A percentile compares a stretch with the other conserved stretches of the same genome.
These are phyloP conservation scores for Troilus luridus DNA, from an alignment of 2,888 invertebrate species.

Conservation along the genomic window DNA sequence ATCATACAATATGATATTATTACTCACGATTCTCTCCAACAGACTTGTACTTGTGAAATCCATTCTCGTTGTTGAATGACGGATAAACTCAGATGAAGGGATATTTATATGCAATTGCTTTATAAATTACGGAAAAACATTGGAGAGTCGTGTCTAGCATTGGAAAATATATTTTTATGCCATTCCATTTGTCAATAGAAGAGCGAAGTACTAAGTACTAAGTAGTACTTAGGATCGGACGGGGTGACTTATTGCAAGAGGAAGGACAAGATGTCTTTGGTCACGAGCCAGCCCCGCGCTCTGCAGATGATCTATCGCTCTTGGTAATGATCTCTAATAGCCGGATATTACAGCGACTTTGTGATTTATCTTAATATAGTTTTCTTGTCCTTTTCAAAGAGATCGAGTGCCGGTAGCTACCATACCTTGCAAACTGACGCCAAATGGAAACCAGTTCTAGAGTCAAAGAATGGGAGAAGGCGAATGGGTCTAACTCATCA, in stretches of 20 bases:
- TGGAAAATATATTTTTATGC: slow-evolving; percentile 22
- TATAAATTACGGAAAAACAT: slow-evolving; percentile 35
- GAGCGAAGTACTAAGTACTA: slow-evolving; percentile 37
- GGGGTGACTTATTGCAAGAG: background rate
- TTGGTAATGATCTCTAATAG: background rate
- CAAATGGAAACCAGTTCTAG: background rate
- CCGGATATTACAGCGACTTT: background rate
- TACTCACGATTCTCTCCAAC: background rate
- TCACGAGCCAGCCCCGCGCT: background rate
- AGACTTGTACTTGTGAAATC: background rate
- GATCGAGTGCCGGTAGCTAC: background rate
- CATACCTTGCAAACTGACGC: background rate
- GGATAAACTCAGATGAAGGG: background rate
- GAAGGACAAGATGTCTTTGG: slow-evolving; percentile 24
- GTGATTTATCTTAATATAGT: slow-evolving; percentile 28
- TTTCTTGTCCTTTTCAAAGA: slow-evolving; percentile 18
- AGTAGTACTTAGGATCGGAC: background rate
- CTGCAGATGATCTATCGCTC: background rate
- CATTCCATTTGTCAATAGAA: slow-evolving; percentile 13
- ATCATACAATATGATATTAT: background rate
- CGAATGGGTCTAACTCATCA: background rate
- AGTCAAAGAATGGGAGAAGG: background rate
- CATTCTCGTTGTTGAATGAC: background rate
- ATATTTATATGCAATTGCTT: background rate
- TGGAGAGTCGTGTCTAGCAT: background rate